Percentiles rank a stretch among this genome's conserved stretches.
These are phyloP conservation scores for Phalacrocorax aristotelis DNA, from an alignment of 2,113 vertebrate genomes.

Conservation along the genomic window DNA sequence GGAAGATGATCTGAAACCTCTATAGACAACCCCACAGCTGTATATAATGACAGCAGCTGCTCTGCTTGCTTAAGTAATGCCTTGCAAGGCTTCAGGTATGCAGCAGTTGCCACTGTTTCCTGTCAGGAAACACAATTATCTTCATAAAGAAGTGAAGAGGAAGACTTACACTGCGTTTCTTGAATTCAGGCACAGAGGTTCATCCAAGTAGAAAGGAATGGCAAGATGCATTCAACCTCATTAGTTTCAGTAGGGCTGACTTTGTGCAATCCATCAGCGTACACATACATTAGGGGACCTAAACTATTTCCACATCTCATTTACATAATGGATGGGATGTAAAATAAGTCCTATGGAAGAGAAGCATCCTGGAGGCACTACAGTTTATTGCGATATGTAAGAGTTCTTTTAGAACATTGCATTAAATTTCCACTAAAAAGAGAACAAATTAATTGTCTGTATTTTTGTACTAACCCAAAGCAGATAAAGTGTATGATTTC, in stretches of 20 bases:
- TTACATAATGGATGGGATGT: slow-evolving; percentile 82
- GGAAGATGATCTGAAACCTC: neutral
- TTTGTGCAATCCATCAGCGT: slow-evolving; percentile 76
- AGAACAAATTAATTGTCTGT: slow-evolving; percentile 78
- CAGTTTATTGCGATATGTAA: slow-evolving; percentile 80
- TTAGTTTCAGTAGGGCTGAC: slow-evolving; percentile 73
- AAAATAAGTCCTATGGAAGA: slow-evolving; percentile 72
- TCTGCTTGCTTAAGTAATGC: neutral
- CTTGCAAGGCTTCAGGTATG: neutral
- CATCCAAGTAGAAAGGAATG: slow-evolving; percentile 73
- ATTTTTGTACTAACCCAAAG: slow-evolving; percentile 69
- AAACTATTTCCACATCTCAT: slow-evolving; percentile 80
- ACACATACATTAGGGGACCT: slow-evolving; percentile 72
- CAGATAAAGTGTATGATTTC: slow-evolving; percentile 35
- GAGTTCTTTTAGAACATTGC: slow-evolving; percentile 75
- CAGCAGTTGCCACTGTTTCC: neutral
- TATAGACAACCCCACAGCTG: neutral
- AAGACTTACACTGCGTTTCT: neutral
- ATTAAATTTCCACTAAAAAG: slow-evolving; percentile 80
- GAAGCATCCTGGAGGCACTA: slow-evolving; percentile 70
- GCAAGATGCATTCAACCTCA: slow-evolving; percentile 76
- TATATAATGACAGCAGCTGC: neutral
- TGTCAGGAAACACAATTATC: slow-evolving; percentile 29
- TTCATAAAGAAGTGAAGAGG: neutral
- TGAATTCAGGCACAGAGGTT: slow-evolving; percentile 21